Evolutionary conservation across 2,797 vertebrate genomes (phyloP), one percentile per base, ranked within the genome.

Genomic region (Gorsachius magnificus): DNA sequence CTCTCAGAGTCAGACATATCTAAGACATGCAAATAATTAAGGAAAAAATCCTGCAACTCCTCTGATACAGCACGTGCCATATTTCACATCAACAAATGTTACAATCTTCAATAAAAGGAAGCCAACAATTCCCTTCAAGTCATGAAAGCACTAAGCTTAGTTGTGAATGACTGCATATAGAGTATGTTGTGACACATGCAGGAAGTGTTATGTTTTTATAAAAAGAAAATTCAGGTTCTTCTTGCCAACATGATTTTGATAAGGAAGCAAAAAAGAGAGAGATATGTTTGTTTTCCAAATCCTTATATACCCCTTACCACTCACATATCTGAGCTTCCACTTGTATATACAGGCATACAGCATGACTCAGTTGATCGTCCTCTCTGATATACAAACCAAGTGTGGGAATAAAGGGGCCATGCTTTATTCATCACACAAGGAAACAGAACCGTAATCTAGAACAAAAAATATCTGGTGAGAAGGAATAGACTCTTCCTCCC

Each of bases 41-140:
- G 85, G 58, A 58, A 89, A 82, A 33, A 24, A 93, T 72, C n/a
- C 15, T 38, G 48, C 58, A 70, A 3, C 57, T 76, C 72, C 61
- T 91, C 57, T 88, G 87, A 82, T 43, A 50, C 82, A 90, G 33
- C 6, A 65, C 28, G 25, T 87, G 75, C 83, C 54, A 2, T 16
- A 56, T 66, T 94, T 92, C 95, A 88, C 69, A 93, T 84, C 69
- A 91, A 86, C 84, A 86, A 86, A 72, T 20, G 16, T 71, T 83
- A 77, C 54, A 26, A 2, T 41, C 76, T 21, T 72, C 75, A 88
- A 7, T 56, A 86, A 90, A 92, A 78, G 51, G 29, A 90, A 85
- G 91, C 51, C 85, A 95, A 56, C 77, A 86, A 84, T 84, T 81
- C 58, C 61, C 79, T 83, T 81, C 82, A 68, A 94, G 43, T 35